Conservation (phyloP, 2,113 vertebrate species). For the Indicator indicator region DNA sequence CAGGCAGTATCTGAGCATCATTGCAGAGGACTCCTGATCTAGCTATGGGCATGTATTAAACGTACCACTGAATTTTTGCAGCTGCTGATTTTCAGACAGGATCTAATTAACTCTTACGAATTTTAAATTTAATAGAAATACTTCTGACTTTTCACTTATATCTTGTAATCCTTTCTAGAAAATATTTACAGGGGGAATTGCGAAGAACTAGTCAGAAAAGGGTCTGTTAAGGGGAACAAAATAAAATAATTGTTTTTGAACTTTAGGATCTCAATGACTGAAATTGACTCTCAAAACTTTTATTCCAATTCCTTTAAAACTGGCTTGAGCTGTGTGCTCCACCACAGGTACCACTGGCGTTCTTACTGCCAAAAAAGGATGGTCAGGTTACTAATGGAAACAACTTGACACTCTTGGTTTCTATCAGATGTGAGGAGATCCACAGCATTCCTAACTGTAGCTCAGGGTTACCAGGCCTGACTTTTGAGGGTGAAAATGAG, state of each 20-base stretch:
- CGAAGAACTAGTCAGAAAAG: background rate
- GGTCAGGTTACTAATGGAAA: background rate
- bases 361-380: background rate
- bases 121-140: constrained; percentile 2
- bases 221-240: background rate
- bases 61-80: background rate
- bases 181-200: background rate
- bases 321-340: background rate
- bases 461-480: background rate
- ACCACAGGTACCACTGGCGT: background rate
- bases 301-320: background rate
- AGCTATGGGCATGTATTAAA: background rate
- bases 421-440: background rate
- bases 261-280: background rate
- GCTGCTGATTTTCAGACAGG: background rate
- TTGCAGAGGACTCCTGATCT: background rate
- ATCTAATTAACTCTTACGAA: constrained; percentile 1
- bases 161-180: background rate
- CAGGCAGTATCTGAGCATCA: background rate
- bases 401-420: background rate
- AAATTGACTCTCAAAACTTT: background rate
- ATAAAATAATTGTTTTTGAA: background rate
- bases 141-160: background rate
- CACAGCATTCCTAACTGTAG: background rate
- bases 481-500: background rate